Evolutionary conservation across 2,113 vertebrate species (phyloP), one percentile per base, ranked within the genome.

Genomic region (Struthidea cinerea): DNA sequence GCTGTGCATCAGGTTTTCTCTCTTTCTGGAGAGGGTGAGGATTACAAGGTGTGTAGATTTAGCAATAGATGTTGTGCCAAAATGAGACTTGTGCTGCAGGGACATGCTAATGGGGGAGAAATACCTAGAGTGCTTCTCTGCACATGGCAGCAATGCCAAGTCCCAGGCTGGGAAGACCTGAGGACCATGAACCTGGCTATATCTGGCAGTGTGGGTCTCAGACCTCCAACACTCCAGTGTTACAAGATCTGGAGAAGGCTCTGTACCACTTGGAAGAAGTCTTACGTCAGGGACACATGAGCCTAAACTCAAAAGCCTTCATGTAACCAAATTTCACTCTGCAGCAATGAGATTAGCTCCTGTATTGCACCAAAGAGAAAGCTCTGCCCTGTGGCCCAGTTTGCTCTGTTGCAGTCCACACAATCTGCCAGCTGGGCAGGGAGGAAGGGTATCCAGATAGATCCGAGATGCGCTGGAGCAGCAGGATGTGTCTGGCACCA

Each of bases 401-500:
- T 83, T 70, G 39, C 35, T 77, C 63, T 70, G 47, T 93, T 96
- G 93, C 88, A 84, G 79, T 80, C 88, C 23, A 11, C 63, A 74
- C 52, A 63, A 19, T n/a, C 44, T 86, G 78, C 79, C 90, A 90
- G 75, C 74, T 70, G 79, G 73, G 83, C 52, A 90, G 41, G 42
- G 76, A 93, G 61, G 69, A 90, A 80, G 24, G 47, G 47, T 79
- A 87, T 82, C 69, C 69, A 93, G 86, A 84, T n/a, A 84, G 65
- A 89, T 84, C 81, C 0, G 0, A 94, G 63, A 96, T 56, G 63
- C 93, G 80, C 55, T 92, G 88, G 83, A 92, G 77, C 84, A 89
- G 92, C 83, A 96, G 80, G 84, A 94, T 90, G 41, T 87, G 85
- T 86, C 92, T 96, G 96, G 95, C 92, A 93, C 33, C 42, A 37